Conservation (phyloP, 2,797 vertebrate genomes). For the Xerus rutilus region DNA sequence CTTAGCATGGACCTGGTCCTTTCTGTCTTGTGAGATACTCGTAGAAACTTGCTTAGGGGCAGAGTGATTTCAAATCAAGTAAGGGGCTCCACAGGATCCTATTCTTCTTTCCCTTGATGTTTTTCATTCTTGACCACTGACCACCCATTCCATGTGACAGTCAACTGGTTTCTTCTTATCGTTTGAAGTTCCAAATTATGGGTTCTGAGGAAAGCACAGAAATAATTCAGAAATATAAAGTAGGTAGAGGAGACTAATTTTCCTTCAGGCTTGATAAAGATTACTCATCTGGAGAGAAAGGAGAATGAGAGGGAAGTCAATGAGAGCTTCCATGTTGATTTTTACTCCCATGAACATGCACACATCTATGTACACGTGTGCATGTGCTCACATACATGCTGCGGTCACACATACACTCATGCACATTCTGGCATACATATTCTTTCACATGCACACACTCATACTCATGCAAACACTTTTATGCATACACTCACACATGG, state of each 20-base stretch:
- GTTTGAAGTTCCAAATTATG: neutral
- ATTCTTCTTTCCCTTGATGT: neutral
- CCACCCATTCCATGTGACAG: rapidly evolving
- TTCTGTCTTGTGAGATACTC: neutral
- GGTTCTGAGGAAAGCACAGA: neutral
- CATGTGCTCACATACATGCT: neutral
- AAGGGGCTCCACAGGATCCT: too few species aligned
- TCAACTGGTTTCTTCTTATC: neutral
- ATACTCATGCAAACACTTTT: too few species aligned
- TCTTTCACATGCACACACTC: neutral
- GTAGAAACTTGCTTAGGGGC: neutral
- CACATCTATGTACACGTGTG: neutral
- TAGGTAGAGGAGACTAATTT: neutral
- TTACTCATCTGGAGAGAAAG: neutral
- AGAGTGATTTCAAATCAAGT: neutral
- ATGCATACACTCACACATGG: neutral
- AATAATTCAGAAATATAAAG: neutral
- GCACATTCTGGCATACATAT: neutral
- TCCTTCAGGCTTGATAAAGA: neutral
- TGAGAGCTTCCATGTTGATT: neutral
- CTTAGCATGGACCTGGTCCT: neutral
- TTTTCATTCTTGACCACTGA: neutral
- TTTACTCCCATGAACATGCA: neutral
- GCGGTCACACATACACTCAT: too few species aligned
- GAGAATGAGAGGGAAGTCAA: neutral